Base-by-base conservation (phyloP, 37 sponge, comb jelly and placozoan genomes). In the Oscarella lobularis region DNA sequence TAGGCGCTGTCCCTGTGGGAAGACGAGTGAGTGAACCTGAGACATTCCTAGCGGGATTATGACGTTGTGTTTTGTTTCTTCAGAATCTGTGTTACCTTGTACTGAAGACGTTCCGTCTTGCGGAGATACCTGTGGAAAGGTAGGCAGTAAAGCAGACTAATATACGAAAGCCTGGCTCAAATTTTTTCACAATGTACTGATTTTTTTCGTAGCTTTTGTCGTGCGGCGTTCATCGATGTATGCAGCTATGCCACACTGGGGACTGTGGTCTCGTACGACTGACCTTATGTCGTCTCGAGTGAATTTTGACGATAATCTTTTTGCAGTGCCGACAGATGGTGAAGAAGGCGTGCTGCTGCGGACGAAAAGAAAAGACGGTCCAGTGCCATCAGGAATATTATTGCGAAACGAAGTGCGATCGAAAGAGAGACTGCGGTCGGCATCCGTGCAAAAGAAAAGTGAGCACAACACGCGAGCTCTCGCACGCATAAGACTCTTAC, bases 361-460 rank as follows among this genome's bases (percentile, higher is more conserved):
- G 87, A 3, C 80, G 71, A 65, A 83, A 84, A 80, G 66, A 72
- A 40, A 89, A 86, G 75, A 39, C 67, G 3, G 77, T 91, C 31
- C 33, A 74, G 1, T 96, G 96, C 67, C n/a, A 60, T 33, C 67
- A 76, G n/a, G 85, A 84, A 36, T 82, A 80, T 37, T 60, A 86
- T 3, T 96, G 96, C 85, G 96, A 96, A 40, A 65, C 39, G 2
- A 88, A 83, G 75, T 96, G 96, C 38, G 60, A 73, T 60, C 68
- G 39, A 1, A 35, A 74, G 74, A 82, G 87, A 66, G 79, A 91
- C 55, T 96, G 96, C 81, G 88, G 88, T 1, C 41, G 83, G 31
- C 96, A 96, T 76, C 94, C 80, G 76, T 96, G 96, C 67, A 78
- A 76, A 78, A 84, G 92, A 40, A 96, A 89, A 87, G 93, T 88